Base-by-base conservation (phyloP, 2,113 vertebrate genomes). In the Siphamia tubifer region DNA sequence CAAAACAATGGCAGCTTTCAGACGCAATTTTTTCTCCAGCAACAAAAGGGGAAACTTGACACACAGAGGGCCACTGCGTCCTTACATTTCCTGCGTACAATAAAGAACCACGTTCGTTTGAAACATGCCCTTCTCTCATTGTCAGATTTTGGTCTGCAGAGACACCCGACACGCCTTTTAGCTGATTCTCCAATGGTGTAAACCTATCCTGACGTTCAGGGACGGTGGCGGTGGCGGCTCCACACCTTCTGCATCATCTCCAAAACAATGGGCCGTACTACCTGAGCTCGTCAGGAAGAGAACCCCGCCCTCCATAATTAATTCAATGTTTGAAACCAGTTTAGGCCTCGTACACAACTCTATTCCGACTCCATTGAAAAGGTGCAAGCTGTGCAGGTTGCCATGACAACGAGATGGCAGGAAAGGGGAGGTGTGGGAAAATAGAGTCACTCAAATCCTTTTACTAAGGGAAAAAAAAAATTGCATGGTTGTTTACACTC, bases 1-100 rank as follows among this genome's bases (percentile, higher is more conserved):
- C 48, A 63, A 64, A 69, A 87, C 89, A 89, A 86, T 48, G 60
- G 73, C 72, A 67, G 77, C 87, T 84, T 87, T 90, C 85, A 90
- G 47, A 24, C 48, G 62, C 17, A 10, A 28, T 67, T 77, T 78
- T 85, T 73, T 80, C 63, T 54, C 23, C 25, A 2, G 28, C 34
- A 70, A 91, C 88, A 87, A 90, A 86, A 80, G 77, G 5, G 62
- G 79, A 85, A 86, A 89, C 83, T 70, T 49, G 68, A 87, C 79
- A 71, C 83, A 39, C 34, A 6, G 34, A 19, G 27, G 28, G 21
- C 32, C 4, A 32, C 77, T 47, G 31, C 21, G 4, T 23, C 56
- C 34, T 66, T 43, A 69, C 67, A 4, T 64, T 42, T 69, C 54
- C 36, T 28, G 42, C 0, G 2, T 55, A 62, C 52, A 62, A 75